phyloP scores from a whole-genome alignment of 2,113 vertebrate genomes.

The Gallinago jamesoni region DNA sequence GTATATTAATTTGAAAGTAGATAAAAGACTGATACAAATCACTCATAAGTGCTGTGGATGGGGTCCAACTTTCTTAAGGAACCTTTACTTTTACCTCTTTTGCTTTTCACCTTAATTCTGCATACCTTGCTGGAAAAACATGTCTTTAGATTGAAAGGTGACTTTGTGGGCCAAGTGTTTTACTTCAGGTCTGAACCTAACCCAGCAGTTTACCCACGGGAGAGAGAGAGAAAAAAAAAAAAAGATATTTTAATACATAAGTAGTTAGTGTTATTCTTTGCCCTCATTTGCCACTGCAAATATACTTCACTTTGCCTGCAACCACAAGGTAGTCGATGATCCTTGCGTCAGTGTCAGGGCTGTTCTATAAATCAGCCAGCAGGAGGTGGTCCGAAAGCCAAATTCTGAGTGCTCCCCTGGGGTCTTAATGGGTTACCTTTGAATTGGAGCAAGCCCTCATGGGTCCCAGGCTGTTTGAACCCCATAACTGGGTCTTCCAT shows the following conservation, averaged over 20 bases:
- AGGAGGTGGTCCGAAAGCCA: constrained; percentile 24
- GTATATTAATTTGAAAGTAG: neutral
- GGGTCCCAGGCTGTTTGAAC: neutral
- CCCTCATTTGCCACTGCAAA: neutral
- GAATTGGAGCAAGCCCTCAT: constrained; percentile 43
- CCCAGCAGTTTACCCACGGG: neutral
- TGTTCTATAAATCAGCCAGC: constrained; percentile 36
- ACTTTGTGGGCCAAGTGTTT: neutral
- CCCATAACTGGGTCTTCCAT: constrained; percentile 42
- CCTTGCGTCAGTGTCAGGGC: neutral
- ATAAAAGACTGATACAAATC: neutral
- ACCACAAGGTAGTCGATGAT: neutral
- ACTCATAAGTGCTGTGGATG: neutral
- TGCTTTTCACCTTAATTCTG: neutral
- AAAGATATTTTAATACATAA: neutral
- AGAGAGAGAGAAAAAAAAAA: rapidly evolving
- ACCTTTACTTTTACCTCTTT: neutral
- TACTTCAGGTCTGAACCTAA: neutral
- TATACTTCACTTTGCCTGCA: neutral
- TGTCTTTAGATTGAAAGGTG: neutral
- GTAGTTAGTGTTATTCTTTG: neutral
- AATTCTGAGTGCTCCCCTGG: neutral
- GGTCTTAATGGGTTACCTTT: constrained; percentile 40
- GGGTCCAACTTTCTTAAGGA: neutral
- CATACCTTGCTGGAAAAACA: neutral